Percentiles rank a stretch among this genome's conserved stretches.
These are phyloP conservation scores for Euthynnus affinis DNA, from an alignment of 2,797 vertebrate species.

Conservation along the genomic window DNA sequence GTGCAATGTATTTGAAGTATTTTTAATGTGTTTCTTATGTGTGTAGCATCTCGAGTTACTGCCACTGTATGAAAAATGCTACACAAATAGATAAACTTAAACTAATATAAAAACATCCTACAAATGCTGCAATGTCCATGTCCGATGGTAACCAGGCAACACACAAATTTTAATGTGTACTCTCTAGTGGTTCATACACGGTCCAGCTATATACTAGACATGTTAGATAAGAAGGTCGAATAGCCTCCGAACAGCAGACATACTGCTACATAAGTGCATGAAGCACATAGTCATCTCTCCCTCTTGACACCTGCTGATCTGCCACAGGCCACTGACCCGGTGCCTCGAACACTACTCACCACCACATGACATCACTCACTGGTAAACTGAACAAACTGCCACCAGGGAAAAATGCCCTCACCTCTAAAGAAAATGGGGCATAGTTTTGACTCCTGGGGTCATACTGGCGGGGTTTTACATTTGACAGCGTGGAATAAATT, in stretches of 20 bases:
- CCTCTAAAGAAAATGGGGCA: conserved; percentile 34
- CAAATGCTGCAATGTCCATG: no score
- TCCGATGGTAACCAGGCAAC: no score
- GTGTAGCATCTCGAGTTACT: no score
- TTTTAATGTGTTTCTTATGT: no score
- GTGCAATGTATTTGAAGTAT: no score
- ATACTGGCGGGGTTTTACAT: conserved; percentile 29
- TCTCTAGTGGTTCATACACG: no score
- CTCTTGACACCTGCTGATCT: conserved; percentile 59
- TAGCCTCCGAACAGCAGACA: conserved; percentile 52
- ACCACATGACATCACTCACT: conserved; percentile 50
- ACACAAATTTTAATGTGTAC: no score
- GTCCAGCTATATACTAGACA: neutral
- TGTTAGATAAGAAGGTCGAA: conserved; percentile 45
- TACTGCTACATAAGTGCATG: conserved; percentile 47
- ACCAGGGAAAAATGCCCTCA: conserved; percentile 42
- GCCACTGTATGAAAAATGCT: no score
- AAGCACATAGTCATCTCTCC: conserved; percentile 49
- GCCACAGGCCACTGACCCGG: conserved; percentile 64
- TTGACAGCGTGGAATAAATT: conserved; percentile 29
- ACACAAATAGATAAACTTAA: no score
- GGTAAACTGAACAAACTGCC: conserved; percentile 60
- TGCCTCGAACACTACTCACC: conserved; percentile 53
- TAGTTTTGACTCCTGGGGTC: conserved; percentile 29
- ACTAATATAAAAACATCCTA: no score